Base-by-base conservation (phyloP, 1,140 invertebrate genomes). In the Conus ventricosus region DNA sequence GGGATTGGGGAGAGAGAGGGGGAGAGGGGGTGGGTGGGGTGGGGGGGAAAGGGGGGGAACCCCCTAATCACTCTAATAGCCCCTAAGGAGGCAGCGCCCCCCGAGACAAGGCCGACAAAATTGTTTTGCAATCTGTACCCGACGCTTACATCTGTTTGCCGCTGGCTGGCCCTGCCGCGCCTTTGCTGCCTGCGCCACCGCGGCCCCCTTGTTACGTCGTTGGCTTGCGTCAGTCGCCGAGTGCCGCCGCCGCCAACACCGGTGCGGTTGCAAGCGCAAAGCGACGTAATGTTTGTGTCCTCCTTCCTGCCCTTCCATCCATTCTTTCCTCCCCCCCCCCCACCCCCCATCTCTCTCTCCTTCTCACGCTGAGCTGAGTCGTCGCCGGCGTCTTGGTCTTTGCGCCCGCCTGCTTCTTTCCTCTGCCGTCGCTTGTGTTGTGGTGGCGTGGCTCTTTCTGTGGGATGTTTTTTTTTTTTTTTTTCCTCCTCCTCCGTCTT, bases 131-230 rank as follows among this genome's bases (percentile, higher is more conserved):
- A 71, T 71, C 67, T 71, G 67, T 71, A 71, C 67, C 67, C 10
- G 67, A 71, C 67, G 67, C 67, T 71, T 71, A 71, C 67, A 71
- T 20, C 67, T 71, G 67, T 71, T 71, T 71, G 67, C 17, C 67
- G 67, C 15, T 23, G 67, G 13, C 67, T 11, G 13, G 13, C 6
- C 67, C 23, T 6, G 11, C 67, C 6, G 11, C 5, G 23, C 6
- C 67, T 20, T 20, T 71, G 67, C 67, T 6, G 11, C 20, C 6
- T 23, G 6, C 20, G 17, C 67, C 67, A 71, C 67, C 39, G 39
- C 39, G 57, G 8, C 57, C 8, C 57, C 67, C 67, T 71, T 71
- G 67, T 71, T 71, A 71, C 67, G 67, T 71, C 67, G 67, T 20
- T 71, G 17, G 20, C 67, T 71, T 71, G 67, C 67, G 13, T 71